These are phyloP conservation scores for Thecocarcelia acutangulata DNA, from an alignment of 2,888 invertebrate species.

Conservation along the genomic window DNA sequence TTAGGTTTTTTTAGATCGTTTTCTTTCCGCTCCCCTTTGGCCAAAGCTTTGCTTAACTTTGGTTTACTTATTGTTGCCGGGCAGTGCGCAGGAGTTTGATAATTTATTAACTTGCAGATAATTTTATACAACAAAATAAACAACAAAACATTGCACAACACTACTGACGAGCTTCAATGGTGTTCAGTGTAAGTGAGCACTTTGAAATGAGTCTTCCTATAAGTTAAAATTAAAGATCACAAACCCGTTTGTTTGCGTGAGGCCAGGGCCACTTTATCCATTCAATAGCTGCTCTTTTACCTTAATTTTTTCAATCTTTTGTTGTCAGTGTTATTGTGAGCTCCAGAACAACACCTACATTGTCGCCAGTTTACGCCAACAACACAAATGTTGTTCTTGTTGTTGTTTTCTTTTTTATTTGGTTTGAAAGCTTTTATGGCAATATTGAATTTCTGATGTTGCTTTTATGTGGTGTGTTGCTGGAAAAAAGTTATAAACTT, in stretches of 20 bases:
- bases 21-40: conserved; percentile 1
- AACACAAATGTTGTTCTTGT: conserved; percentile 11
- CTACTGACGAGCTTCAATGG: neutral
- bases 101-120: conserved; percentile 70
- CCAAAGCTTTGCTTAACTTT: conserved; percentile 25
- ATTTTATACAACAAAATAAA: conserved; percentile 63
- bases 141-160: conserved; percentile 20
- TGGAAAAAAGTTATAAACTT: conserved; percentile 22
- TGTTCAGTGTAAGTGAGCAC: neutral
- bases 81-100: conserved; percentile 67
- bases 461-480: conserved; percentile 20
- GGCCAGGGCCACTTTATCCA: conserved; percentile 34
- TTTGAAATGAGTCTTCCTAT: conserved; percentile 6
- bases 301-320: conserved; percentile 52
- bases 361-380: conserved; percentile 62
- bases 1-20: conserved; percentile 20
- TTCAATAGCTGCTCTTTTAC: conserved; percentile 41
- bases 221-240: conserved; percentile 40
- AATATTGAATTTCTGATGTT: conserved; percentile 66
- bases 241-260: conserved; percentile 19
- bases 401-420: no score
- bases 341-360: conserved; percentile 60
- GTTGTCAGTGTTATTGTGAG: conserved; percentile 53
- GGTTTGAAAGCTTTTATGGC: conserved; percentile 54
- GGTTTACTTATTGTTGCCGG: conserved; percentile 38